Evolutionary conservation across 2,797 vertebrate species (phyloP), one percentile per base, ranked within the genome.

Genomic region (Danio albolineatus): DNA sequence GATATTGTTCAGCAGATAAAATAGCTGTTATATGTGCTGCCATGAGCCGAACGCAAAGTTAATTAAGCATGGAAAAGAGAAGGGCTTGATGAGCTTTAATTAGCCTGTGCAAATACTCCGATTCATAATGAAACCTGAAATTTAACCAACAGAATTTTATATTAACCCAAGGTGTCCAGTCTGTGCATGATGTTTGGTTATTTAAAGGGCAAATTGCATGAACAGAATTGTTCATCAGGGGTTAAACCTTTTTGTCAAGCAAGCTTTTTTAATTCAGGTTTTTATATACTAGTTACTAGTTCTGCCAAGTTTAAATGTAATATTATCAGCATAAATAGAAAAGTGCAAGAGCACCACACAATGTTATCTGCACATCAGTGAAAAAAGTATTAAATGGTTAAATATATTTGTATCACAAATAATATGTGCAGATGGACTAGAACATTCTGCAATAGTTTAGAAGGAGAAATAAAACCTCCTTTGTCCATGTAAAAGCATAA

Each of bases 101-200:
- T 79, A 76, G 69, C 67, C 51, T 83, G 82, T 76, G 80, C 77
- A 85, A 85, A 85, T 86, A 84, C 76, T 84, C 65, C 12, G 77
- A 81, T 76, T 76, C 56, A 49, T 78, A 83, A 83, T 83, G 60
- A 85, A 76, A 84, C 65, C 48, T 61, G 49, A 78, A 79, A 77
- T 79, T 77, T 39, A 82, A 67, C 16, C 53, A 39, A 57, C 14
- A 75, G 71, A 80, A 66, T 71, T 72, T 82, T 76, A 77, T 62
- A 82, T 82, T 75, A 80, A 76, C 59, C 80, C 41, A 53, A 78
- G 74, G 80, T 62, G 14, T 56, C 54, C 9, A 41, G 65, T 72
- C 53, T n/a, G 12, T 49, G 62, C 41, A 39, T 74, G 61, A 79
- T 66, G 59, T 57, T 85, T 81, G 41, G 43, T 83, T 81, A 77